Evolutionary conservation across 2,888 invertebrate species (phyloP), one percentile per base, ranked within the genome.

Genomic region (Chymomyza amoena): DNA sequence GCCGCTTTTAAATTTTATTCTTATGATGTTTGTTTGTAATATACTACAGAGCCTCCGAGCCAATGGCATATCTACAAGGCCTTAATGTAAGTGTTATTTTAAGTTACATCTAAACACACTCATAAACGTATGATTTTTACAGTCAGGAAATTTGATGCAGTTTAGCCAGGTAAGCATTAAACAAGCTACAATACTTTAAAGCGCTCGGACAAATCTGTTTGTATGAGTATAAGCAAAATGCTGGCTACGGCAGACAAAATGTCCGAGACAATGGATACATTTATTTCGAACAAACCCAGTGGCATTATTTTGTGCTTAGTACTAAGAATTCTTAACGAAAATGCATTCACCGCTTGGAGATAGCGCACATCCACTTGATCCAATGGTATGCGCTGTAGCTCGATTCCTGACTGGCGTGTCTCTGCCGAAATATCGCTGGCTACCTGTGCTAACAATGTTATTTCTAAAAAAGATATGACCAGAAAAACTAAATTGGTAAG

Each of bases 161-260:
- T 90, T 89, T 64, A 90, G 90, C 68, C 90, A 90, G 90, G 90
- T 90, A 76, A 79, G 79, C 56, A 1, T n/a, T 16, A 13, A 28
- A 62, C 52, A 25, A 5, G 6, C 63, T 77, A 45, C 6, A 45
- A 73, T n/a, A 77, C 70, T 7, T 78, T 75, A 39, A 91, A 90
- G 10, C 91, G 80, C 16, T 84, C 80, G 1, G 89, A 84, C 51
- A 92, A 76, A 80, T 92, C 92, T 28, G 85, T 77, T 80, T 91
- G 91, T 52, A 92, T 87, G 4, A 92, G 76, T 59, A 91, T 90
- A 4, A 92, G 64, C n/a, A 89, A 74, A 66, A 91, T 90, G 20
- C 88, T 90, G 7, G 89, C 84, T 3, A 88, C 89, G 4, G 90
- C 80, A 1, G 91, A 85, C 3, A 91, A 72, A 0, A 89, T 80